Conservation (phyloP, 2,797 vertebrate genomes). For the Chelon auratus region DNA sequence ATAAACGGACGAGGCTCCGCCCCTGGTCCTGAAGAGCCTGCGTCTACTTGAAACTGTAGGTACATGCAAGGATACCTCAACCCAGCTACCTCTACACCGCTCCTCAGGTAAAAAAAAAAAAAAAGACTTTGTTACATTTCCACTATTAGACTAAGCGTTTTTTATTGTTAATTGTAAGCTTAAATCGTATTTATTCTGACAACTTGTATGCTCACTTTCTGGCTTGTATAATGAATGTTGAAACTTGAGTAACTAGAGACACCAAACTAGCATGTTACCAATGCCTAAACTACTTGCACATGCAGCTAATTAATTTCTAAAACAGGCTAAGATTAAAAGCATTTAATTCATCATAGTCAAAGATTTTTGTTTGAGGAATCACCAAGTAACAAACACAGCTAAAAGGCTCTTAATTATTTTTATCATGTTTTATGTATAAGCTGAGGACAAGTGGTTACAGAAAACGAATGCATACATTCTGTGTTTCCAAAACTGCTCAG, state of each 20-base stretch:
- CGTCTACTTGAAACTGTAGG: background rate
- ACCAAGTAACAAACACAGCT: background rate
- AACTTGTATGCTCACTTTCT: too few relatives aligned
- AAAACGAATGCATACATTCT: background rate
- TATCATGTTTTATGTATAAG: background rate
- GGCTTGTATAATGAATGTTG: background rate
- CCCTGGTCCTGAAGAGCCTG: constrained; percentile 3
- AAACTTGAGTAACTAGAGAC: background rate
- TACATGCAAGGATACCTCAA: constrained; percentile 20
- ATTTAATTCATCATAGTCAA: background rate
- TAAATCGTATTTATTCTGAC: too few relatives aligned
- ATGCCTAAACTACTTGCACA: too few relatives aligned
- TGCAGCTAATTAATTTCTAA: too few relatives aligned
- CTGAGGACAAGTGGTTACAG: too few relatives aligned
- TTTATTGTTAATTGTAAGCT: too few relatives aligned
- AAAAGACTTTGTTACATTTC: background rate
- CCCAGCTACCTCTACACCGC: constrained; percentile 1
- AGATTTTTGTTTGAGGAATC: background rate
- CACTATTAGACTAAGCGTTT: background rate
- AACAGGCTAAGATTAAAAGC: background rate
- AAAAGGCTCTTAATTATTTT: background rate
- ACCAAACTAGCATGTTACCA: too few relatives aligned
- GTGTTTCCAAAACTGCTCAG: background rate
- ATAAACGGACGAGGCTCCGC: constrained; percentile 51
- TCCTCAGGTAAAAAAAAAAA: constrained; percentile 55